Conservation (phyloP, 2,888 invertebrate species). For the Megastigmus dorsalis region DNA sequence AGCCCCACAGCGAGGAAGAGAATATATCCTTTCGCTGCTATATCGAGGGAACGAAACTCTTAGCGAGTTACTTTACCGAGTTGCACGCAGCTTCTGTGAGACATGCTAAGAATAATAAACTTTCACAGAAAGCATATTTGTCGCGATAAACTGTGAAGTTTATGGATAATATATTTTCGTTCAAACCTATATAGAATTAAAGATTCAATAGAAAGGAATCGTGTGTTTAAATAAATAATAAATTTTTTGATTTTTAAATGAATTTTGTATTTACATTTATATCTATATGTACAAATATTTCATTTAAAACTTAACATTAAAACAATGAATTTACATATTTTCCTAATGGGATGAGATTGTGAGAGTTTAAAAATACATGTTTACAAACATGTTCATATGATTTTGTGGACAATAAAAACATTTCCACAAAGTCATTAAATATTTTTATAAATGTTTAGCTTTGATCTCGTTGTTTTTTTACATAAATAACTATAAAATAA, state of each 20-base stretch:
- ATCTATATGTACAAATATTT: conserved; percentile 38
- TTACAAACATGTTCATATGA: background rate
- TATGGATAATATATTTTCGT: background rate
- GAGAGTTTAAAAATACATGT: no score
- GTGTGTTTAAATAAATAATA: background rate
- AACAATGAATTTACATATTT: background rate
- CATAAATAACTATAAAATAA: no score
- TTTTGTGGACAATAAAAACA: conserved; percentile 26
- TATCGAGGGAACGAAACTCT: conserved; percentile 74
- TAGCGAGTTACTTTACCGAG: conserved; percentile 74
- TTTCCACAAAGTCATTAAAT: background rate
- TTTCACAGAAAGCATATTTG: conserved; percentile 21
- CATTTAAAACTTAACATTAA: background rate
- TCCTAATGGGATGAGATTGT: no score
- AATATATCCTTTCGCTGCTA: conserved; percentile 72
- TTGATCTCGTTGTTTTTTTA: no score
- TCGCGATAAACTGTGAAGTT: conserved; percentile 2
- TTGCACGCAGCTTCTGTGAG: conserved; percentile 35
- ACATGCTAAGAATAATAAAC: background rate
- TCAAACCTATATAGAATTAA: background rate
- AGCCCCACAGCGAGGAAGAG: conserved; percentile 71
- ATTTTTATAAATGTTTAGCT: no score
- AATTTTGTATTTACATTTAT: conserved; percentile 45
- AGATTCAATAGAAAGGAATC: background rate
- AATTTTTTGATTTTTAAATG: background rate